Percentiles rank a stretch among this genome's conserved stretches.
phyloP scores from a whole-genome alignment of 2,797 vertebrate genomes.

The Cuculus canorus region DNA sequence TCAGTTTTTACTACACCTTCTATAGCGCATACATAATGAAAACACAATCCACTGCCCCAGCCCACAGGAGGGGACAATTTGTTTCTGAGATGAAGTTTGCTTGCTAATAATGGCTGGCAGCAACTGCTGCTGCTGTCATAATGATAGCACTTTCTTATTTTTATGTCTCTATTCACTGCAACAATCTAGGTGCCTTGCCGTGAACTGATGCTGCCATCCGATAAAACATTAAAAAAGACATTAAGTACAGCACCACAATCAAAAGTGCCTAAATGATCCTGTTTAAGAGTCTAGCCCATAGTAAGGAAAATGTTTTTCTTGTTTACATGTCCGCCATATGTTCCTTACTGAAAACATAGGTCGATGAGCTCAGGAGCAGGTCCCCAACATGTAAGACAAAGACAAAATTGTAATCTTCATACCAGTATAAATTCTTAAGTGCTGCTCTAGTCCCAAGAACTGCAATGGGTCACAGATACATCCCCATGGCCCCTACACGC shows the following conservation, averaged over 20 bases:
- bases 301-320: neutral
- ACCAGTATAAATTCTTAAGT: neutral
- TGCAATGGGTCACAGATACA: fast-evolving
- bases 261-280: neutral
- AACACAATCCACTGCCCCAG: neutral
- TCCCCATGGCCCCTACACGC: neutral
- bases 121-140: constrained; percentile 7
- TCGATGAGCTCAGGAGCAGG: neutral
- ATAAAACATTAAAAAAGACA: constrained; percentile 20
- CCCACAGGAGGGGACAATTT: neutral
- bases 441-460: neutral
- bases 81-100: neutral
- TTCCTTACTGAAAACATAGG: neutral
- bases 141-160: constrained; percentile 12
- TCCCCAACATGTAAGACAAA: fast-evolving
- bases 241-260: neutral
- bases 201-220: neutral
- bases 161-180: constrained; percentile 36
- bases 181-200: neutral
- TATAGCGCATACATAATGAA: neutral
- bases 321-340: neutral
- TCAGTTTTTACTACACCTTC: neutral
- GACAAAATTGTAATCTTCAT: neutral
- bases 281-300: neutral
- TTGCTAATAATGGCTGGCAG: constrained; percentile 21